Conservation (phyloP, 2,888 invertebrate species). For the Ischnura elegans region DNA sequence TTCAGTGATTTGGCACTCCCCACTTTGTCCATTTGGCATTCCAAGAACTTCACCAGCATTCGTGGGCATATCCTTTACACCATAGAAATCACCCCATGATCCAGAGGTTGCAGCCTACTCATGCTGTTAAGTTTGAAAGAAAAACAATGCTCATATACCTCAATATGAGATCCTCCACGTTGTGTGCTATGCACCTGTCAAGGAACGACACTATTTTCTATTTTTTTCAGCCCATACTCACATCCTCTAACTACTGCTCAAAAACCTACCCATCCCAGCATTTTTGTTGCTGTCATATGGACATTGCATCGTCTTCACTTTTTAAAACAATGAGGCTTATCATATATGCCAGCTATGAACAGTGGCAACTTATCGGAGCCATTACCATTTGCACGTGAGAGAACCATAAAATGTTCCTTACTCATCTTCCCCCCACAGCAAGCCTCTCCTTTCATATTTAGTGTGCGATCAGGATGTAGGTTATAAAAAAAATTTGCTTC, state of each 20-base stretch:
- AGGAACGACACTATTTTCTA: not conserved
- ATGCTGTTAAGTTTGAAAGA: not conserved
- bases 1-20: too few relatives aligned
- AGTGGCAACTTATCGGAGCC: not conserved
- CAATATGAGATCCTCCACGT: not conserved
- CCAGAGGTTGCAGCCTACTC: not conserved
- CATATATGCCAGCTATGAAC: not conserved
- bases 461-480: not conserved
- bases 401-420: not conserved
- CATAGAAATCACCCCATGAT: not conserved
- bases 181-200: not conserved
- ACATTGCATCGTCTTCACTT: not conserved
- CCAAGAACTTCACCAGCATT: conserved; percentile 2
- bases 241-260: not conserved
- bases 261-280: not conserved
- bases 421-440: not conserved
- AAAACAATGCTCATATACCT: not conserved
- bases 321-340: not conserved
- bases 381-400: not conserved
- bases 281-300: too few relatives aligned
- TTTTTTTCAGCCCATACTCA: not conserved
- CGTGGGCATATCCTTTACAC: not conserved
- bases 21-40: too few relatives aligned
- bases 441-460: not conserved
- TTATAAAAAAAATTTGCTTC: not conserved